These are phyloP conservation scores for Peromyscus attwateri DNA, from an alignment of 2,797 vertebrate genomes.

Conservation along the genomic window DNA sequence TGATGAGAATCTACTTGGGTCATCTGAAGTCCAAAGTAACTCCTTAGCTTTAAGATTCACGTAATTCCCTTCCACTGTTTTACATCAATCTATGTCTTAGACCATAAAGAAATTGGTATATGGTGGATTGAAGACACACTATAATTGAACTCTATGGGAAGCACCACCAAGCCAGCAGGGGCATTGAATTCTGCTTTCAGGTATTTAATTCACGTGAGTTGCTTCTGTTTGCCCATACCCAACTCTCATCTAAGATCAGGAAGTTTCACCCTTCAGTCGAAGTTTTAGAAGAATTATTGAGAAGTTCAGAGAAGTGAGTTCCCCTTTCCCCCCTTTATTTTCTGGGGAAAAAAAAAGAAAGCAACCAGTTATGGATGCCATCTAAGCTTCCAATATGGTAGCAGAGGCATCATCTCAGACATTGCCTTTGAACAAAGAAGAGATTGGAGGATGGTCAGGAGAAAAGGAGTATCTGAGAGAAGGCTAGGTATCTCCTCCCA, in stretches of 20 bases:
- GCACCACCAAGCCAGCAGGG: not conserved
- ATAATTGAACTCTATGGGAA: not conserved
- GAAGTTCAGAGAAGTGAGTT: not conserved
- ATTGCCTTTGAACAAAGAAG: not conserved
- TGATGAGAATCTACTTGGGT: conserved; percentile 78
- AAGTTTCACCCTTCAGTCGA: not conserved
- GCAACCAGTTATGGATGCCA: not conserved
- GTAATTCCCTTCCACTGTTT: not conserved
- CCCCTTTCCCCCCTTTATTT: not conserved
- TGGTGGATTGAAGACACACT: not conserved
- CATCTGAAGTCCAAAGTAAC: conserved; percentile 77
- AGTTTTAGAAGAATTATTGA: not conserved
- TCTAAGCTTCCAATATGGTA: not conserved
- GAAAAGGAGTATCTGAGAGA: not conserved
- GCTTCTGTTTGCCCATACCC: not conserved
- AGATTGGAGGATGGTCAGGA: not conserved
- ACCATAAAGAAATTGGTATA: not conserved
- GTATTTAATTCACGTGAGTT: not conserved
- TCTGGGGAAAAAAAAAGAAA: not conserved
- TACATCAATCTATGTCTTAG: not conserved
- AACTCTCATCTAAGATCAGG: not conserved
- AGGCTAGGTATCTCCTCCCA: not conserved
- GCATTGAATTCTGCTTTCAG: not conserved
- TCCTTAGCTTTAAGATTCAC: not conserved
- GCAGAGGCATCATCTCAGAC: not conserved